Conservation (phyloP, 2,888 invertebrate species). For the Odontocolon sp. region DNA sequence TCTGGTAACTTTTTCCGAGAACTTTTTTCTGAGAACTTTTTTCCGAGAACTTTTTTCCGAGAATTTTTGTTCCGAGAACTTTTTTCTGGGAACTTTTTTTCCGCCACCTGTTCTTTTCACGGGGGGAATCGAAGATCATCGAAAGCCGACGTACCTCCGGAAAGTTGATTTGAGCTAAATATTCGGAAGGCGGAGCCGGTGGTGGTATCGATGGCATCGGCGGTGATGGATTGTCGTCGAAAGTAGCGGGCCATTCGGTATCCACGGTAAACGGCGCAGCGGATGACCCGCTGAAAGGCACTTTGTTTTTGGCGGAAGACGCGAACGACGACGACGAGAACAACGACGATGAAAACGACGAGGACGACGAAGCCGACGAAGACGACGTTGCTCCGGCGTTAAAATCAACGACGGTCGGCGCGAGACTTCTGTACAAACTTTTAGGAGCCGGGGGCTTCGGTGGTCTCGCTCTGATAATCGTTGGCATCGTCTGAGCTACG, state of each 20-base stretch:
- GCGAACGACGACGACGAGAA: too few species aligned
- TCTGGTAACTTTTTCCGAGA: too few species aligned
- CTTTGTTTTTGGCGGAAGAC: constrained; percentile 29
- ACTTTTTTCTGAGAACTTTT: too few species aligned
- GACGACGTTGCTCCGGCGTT: constrained; percentile 73
- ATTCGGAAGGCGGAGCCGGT: constrained; percentile 86
- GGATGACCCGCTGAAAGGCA: constrained; percentile 10
- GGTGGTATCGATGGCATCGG: constrained; percentile 92
- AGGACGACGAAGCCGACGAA: constrained; percentile 63
- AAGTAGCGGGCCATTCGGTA: constrained; percentile 50
- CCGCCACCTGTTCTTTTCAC: too few species aligned
- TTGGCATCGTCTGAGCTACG: constrained; percentile 83
- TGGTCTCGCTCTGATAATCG: constrained; percentile 88
- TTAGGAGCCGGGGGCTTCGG: constrained; percentile 83
- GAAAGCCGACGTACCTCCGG: constrained; percentile 65
- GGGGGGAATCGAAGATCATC: too few species aligned
- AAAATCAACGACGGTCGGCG: constrained; percentile 60
- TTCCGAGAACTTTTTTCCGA: too few species aligned
- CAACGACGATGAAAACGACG: constrained; percentile 37
- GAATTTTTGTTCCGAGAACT: too few species aligned
- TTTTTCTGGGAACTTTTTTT: too few species aligned
- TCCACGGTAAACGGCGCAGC: constrained; percentile 24
- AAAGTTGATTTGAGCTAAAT: constrained; percentile 70
- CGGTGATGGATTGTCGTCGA: constrained; percentile 83
- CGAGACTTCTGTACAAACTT: constrained; percentile 75